These are phyloP conservation scores for Drosophila melanosoma DNA, from an alignment of 2,888 invertebrate species.

Conservation along the genomic window DNA sequence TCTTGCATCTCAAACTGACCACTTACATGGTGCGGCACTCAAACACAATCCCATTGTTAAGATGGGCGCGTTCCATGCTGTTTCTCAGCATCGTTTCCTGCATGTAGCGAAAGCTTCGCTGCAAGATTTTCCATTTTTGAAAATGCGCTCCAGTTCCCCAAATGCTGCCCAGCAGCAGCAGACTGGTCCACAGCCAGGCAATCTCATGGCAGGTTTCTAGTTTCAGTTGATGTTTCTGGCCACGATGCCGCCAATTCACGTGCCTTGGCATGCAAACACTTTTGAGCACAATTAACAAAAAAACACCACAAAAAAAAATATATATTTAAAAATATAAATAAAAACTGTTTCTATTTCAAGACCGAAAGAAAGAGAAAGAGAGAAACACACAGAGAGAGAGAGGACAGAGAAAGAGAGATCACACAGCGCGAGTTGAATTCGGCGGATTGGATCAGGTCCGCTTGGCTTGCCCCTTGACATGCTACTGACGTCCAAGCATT, in stretches of 20 bases:
- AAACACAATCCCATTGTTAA: constrained; percentile 80
- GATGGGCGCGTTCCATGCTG: constrained; percentile 76
- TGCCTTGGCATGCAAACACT: constrained; percentile 51
- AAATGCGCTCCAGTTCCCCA: constrained; percentile 33
- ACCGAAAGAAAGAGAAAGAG: constrained; percentile 11
- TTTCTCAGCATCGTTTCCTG: constrained; percentile 79
- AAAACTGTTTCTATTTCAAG: neutral
- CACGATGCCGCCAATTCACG: constrained; percentile 40
- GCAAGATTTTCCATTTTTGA: constrained; percentile 70
- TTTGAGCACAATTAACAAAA: neutral
- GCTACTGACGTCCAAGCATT: constrained; percentile 61
- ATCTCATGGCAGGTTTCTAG: constrained; percentile 11
- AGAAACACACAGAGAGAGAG: neutral
- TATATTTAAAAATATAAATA: neutral
- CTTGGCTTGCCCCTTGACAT: constrained; percentile 74
- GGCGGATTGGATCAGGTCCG: constrained; percentile 60
- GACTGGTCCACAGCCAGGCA: constrained; percentile 20
- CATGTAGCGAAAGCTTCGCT: constrained; percentile 69
- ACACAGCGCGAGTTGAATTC: constrained; percentile 29
- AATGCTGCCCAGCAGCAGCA: constrained; percentile 36
- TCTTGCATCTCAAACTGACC: neutral
- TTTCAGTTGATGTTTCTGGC: constrained; percentile 21
- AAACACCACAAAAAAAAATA: neutral
- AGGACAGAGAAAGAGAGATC: constrained; percentile 3
- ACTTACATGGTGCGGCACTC: constrained; percentile 82